Base-by-base conservation (phyloP, 2,888 invertebrate genomes). In the Neria commutata region DNA sequence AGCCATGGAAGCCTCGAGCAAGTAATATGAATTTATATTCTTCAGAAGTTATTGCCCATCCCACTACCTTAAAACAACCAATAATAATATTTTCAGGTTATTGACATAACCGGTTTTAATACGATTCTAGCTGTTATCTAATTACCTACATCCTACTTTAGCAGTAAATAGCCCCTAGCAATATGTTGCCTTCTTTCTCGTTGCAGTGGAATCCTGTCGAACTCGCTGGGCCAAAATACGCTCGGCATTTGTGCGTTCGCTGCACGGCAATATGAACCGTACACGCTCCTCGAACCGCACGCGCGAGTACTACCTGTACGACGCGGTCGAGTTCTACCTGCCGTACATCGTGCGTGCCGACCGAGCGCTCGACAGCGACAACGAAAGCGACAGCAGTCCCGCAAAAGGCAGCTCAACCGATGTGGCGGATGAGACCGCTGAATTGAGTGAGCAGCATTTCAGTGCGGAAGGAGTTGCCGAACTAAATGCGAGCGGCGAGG, bases 211-310 rank as follows among this genome's bases (percentile, higher is more conserved):
- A 0, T 69, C 64, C 19, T 78, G 79, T 45, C 79, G 75, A 50
- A 67, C 67, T 0, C 75, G 77, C 33, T 79, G 80, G 79, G 73
- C 72, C 23, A 67, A 69, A 29, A 66, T 79, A 10, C 72, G 75
- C 4, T 68, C 62, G 40, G 71, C 74, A 2, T 79, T 72, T 26
- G 64, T 59, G 1, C 68, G 72, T 0, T 75, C 70, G 14, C 29
- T 65, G 14, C 61, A 58, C 1, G 61, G 65, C 6, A 58, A 64
- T 60, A 72, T 71, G 1, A 60, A 67, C 1, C 61, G 65, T 0
- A 69, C 47, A 3, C 66, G 63, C 3, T 60, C 59, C 0, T 58
- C 61, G 14, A 69, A 66, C 52, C 66, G 68, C 1, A 29, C 59
- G 10, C 26, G 57, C 0, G 61, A 63, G 16, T 74, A 71, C 42